Evolutionary conservation across 2,113 vertebrate genomes (phyloP).

Genomic region (Mirounga angustirostris): DNA sequence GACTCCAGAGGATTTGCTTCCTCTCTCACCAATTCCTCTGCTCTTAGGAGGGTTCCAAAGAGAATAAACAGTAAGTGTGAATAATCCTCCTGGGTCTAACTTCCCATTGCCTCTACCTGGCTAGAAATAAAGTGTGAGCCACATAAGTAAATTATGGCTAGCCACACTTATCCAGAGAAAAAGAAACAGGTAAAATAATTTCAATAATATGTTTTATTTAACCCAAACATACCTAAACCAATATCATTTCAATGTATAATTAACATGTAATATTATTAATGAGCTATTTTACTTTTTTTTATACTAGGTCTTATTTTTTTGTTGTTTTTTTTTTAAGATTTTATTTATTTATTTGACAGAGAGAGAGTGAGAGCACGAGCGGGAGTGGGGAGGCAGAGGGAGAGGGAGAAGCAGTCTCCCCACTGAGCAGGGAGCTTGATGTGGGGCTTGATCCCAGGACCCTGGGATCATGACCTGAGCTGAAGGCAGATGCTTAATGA

Average conservation of each 20-base stretch:
- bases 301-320: not conserved
- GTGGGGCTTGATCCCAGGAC: too few relatives aligned
- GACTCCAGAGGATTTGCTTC: not conserved
- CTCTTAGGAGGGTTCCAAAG: not conserved
- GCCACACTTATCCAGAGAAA: not conserved
- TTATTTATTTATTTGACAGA: too few relatives aligned
- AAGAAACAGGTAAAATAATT: not conserved
- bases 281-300: not conserved
- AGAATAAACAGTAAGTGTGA: not conserved
- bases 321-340: too few relatives aligned
- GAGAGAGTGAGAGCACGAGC: too few relatives aligned
- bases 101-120: not conserved
- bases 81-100: not conserved
- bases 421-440: too few relatives aligned
- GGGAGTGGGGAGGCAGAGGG: too few relatives aligned
- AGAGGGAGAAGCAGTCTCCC: too few relatives aligned
- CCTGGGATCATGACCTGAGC: too few relatives aligned
- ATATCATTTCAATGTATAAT: not conserved
- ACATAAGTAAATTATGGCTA: not conserved
- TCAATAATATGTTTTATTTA: not conserved
- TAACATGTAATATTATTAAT: constrained; percentile 12
- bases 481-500: too few relatives aligned
- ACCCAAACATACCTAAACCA: not conserved
- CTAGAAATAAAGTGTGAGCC: not conserved
- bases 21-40: not conserved